phyloP scores from a whole-genome alignment of 2,113 vertebrate genomes.

The Zonotrichia leucophrys region DNA sequence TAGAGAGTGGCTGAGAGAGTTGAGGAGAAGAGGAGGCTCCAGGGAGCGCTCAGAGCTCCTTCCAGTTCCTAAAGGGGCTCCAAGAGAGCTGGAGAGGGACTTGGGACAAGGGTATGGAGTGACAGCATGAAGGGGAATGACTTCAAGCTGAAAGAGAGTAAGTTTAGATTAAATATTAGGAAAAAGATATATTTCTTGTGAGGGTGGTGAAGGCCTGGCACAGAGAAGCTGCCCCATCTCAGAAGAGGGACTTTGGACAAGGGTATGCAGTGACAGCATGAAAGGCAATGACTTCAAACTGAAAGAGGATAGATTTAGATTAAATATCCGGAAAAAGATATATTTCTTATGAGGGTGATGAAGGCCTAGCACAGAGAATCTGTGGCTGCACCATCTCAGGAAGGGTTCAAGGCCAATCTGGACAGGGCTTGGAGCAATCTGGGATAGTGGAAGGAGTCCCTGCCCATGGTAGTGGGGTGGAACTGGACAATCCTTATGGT shows the following conservation, averaged over 20 bases:
- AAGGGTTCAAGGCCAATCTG: accelerated
- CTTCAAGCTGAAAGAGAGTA: background rate
- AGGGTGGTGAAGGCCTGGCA: background rate
- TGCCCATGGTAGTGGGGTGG: background rate
- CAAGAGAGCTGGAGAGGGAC: background rate
- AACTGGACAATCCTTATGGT: background rate
- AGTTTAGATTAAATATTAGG: background rate
- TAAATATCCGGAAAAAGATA: background rate
- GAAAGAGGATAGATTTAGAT: no score
- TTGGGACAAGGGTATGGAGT: background rate
- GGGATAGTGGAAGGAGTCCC: background rate
- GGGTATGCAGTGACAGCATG: no score
- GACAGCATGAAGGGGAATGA: background rate
- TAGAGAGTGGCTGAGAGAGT: background rate
- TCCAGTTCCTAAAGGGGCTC: background rate
- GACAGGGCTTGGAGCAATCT: accelerated
- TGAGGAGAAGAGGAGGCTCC: background rate
- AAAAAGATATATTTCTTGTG: background rate
- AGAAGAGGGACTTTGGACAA: no score
- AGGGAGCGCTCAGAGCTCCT: background rate
- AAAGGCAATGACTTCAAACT: no score
- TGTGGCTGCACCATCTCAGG: background rate
- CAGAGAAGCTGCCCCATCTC: background rate
- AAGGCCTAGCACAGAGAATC: background rate
- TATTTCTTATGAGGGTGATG: background rate